Conservation (phyloP, 1,140 invertebrate species). For the Cyphomyrmex costatus region DNA sequence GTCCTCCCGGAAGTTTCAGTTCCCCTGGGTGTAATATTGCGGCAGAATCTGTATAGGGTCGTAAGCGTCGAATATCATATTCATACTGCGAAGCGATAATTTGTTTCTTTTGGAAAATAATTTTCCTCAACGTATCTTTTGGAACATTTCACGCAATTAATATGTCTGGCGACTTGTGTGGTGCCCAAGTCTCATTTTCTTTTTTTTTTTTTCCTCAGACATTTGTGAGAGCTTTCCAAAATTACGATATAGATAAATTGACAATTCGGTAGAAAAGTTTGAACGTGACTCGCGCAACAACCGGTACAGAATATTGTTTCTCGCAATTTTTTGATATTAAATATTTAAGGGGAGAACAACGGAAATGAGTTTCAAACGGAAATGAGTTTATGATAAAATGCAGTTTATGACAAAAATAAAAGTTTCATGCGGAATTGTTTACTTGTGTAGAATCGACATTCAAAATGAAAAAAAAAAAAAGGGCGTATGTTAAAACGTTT, state of each 20-base stretch:
- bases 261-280: not conserved
- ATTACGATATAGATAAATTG: not conserved
- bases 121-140: conserved; percentile 52
- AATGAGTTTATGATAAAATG: too few species aligned
- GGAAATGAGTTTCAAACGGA: not conserved
- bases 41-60: conserved; percentile 10
- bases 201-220: not conserved
- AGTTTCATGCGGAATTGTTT: not conserved
- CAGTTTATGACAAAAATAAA: not conserved
- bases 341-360: not conserved
- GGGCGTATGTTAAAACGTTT: not conserved
- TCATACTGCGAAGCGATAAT: conserved; percentile 8
- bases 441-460: not conserved
- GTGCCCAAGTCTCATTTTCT: not conserved
- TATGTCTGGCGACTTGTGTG: conserved; percentile 19
- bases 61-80: conserved; percentile 65
- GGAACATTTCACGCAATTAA: conserved; percentile 28
- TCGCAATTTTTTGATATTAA: not conserved
- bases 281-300: not conserved
- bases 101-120: conserved; percentile 68
- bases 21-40: conserved; percentile 71
- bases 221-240: not conserved
- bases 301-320: not conserved
- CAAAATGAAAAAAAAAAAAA: not conserved
- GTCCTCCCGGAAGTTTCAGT: conserved; percentile 61